Base-by-base conservation (phyloP, 1,140 invertebrate genomes). In the Chelonus insularis region DNA sequence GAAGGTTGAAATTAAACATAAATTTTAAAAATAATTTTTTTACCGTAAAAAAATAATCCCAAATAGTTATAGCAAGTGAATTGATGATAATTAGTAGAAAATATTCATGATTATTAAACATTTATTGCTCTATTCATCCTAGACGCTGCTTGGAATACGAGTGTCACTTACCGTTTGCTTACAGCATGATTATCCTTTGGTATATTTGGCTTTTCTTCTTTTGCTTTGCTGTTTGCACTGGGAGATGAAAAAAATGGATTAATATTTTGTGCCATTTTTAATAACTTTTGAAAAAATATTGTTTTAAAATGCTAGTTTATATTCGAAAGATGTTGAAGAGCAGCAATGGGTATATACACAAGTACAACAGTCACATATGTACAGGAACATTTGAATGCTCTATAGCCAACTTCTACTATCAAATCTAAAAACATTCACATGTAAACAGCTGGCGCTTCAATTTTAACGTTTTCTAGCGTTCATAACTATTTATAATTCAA, bases 131-230 rank as follows among this genome's bases (percentile, higher is more conserved):
- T 39, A 37, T 11, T 21, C n/a, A 16, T 11, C 5, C 16, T 21
- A 3, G 34, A 37, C n/a, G 29, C 51, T 47, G 4, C 20, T 32
- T 21, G 47, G 18, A 52, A 57, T 43, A 61, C 45, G 61, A 52
- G 51, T 70, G 57, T 52, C 20, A 72, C 81, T 78, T 83, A 91
- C 90, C 91, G 88, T 89, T 92, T 93, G 79, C 88, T 91, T 57
- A 93, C 91, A 74, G 91, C 90, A 82, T 93, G 90, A 84, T 90
- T 92, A 76, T 92, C 90, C 77, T 90, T 90, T 61, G 89, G 84
- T 74, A 86, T 82, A 69, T 85, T 86, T 67, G 86, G 87, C 64
- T 79, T 82, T 71, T 91, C 89, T 71, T 91, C 89, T 70, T 85
- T 87, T 52, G 89, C 87, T 84, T 93, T 92, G 32, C 82, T 82